Conservation (phyloP, 2,113 vertebrate species). For the Sminthopsis crassicaudata region DNA sequence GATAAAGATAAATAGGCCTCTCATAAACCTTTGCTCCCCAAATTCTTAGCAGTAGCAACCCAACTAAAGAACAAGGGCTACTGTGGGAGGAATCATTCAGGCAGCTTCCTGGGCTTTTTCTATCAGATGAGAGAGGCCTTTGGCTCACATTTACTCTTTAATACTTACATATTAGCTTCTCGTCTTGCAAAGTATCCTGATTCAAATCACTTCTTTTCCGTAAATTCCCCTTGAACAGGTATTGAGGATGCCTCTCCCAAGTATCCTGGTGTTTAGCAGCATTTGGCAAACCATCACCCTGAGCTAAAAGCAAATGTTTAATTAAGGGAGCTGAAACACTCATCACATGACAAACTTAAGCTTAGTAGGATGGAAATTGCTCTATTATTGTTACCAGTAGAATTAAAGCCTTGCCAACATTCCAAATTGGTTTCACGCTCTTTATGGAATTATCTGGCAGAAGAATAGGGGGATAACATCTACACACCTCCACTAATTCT, state of each 20-base stretch:
- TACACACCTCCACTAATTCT: background rate
- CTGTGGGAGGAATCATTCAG: background rate
- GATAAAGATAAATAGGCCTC: background rate
- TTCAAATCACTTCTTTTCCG: conserved; percentile 70
- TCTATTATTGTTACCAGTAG: background rate
- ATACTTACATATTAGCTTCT: conserved; percentile 81
- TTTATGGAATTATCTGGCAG: background rate
- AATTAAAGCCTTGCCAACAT: background rate
- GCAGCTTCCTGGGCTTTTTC: background rate
- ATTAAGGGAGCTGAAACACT: conserved; percentile 20
- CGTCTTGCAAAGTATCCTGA: conserved; percentile 68
- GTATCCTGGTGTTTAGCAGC: conserved; percentile 23
- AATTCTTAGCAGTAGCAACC: background rate
- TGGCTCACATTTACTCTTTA: background rate
- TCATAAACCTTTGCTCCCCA: background rate
- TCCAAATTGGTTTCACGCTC: background rate
- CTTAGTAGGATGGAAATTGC: background rate
- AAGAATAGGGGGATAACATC: background rate
- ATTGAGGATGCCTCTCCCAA: conserved; percentile 24
- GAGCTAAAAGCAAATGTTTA: conserved; percentile 51
- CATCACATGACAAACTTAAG: background rate
- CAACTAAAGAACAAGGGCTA: background rate
- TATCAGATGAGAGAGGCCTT: background rate
- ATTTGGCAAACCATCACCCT: conserved; percentile 50
- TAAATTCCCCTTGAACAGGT: conserved; percentile 46